A percentile compares a stretch with the other conserved stretches of the same genome.
phyloP scores from a whole-genome alignment of 2,113 vertebrate species.

The Phocoena phocoena region DNA sequence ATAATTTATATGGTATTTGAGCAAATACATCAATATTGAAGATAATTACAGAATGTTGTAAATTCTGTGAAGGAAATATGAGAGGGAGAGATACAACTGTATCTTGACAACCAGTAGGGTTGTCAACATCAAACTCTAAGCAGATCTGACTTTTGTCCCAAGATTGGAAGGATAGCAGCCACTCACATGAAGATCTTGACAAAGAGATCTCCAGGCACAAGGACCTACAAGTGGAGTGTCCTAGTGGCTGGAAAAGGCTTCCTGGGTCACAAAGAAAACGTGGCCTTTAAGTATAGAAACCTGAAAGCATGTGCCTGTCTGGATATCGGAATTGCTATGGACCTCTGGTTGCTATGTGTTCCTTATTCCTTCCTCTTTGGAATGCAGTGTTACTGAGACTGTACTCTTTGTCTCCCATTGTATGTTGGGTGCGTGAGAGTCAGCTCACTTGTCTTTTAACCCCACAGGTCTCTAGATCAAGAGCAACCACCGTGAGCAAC shows the following conservation, averaged over 20 bases:
- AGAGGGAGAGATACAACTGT: background rate
- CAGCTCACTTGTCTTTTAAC: background rate
- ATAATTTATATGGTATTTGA: background rate
- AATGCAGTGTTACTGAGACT: background rate
- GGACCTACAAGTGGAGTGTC: accelerated
- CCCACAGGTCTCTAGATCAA: background rate
- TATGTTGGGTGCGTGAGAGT: background rate
- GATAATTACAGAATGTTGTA: background rate
- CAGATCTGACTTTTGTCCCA: background rate
- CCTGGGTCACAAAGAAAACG: background rate
- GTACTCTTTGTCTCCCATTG: background rate
- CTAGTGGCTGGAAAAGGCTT: background rate
- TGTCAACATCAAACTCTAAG: background rate
- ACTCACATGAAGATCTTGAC: background rate
- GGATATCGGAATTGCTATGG: background rate
- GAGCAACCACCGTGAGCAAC: background rate
- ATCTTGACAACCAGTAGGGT: background rate
- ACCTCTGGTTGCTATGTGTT: background rate
- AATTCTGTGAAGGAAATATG: background rate
- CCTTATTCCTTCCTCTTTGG: background rate
- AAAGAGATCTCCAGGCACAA: background rate
- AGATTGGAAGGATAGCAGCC: background rate
- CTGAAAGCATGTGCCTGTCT: background rate
- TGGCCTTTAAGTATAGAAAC: background rate
- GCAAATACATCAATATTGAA: background rate